phyloP scores from a whole-genome alignment of 2,888 invertebrate species.

The Pristionchus mayeri region DNA sequence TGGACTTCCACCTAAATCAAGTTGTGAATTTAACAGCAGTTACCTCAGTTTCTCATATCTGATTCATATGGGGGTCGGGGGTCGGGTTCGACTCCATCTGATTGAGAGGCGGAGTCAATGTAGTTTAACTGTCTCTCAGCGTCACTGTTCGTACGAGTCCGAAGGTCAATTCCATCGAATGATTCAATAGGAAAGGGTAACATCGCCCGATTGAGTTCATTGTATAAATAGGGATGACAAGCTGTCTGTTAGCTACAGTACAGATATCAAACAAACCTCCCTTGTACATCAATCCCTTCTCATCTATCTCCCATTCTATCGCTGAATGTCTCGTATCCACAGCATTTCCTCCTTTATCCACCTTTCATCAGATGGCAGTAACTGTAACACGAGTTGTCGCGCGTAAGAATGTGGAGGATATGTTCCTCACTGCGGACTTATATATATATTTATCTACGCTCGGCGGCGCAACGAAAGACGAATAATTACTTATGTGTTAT shows the following conservation, averaged over 20 bases:
- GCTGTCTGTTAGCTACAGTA: not conserved
- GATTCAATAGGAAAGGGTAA: not conserved
- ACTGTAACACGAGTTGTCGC: not conserved
- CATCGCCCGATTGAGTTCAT: constrained; percentile 1
- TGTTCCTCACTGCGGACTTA: constrained; percentile 42
- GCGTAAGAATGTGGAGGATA: not conserved
- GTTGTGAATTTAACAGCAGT: too few relatives aligned
- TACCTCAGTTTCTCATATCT: too few relatives aligned
- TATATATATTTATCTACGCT: too few relatives aligned
- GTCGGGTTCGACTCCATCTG: not conserved
- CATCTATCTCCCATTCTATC: not conserved
- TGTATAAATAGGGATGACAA: not conserved
- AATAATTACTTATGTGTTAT: too few relatives aligned
- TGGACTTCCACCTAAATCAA: too few relatives aligned
- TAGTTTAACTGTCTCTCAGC: not conserved
- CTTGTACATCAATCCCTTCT: not conserved
- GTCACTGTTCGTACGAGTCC: not conserved
- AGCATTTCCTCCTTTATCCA: not conserved
- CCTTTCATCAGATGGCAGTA: not conserved
- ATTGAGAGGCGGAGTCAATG: not conserved
- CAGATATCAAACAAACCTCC: not conserved
- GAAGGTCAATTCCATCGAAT: not conserved
- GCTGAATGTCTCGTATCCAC: not conserved
- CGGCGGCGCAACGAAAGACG: too few relatives aligned
- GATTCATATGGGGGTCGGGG: too few relatives aligned